These are phyloP conservation scores for Diadumene lineata DNA, from an alignment of 92 coral and sea anemone genomes.

Conservation along the genomic window DNA sequence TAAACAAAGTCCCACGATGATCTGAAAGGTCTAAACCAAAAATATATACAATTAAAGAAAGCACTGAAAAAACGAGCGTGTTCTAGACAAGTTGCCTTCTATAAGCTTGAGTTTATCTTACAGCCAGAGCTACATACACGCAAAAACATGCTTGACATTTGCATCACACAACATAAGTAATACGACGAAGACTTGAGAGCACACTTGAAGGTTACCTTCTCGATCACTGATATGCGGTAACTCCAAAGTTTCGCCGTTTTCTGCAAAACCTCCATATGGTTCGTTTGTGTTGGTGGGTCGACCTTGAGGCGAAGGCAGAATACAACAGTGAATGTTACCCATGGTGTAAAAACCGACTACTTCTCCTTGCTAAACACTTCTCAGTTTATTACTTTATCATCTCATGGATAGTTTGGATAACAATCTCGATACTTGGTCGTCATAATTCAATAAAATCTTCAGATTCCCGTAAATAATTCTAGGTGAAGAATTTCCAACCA, in stretches of 20 bases:
- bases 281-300: slow-evolving; percentile 75
- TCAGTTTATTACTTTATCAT: slow-evolving; percentile 14
- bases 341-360: slow-evolving; percentile 42
- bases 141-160: slow-evolving; percentile 16
- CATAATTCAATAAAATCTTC: slow-evolving; percentile 18
- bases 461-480: slow-evolving; percentile 24
- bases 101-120: no score
- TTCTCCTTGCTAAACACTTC: slow-evolving; percentile 16
- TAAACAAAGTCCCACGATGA: slow-evolving; percentile 92
- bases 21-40: slow-evolving; percentile 85
- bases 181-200: slow-evolving; percentile 24
- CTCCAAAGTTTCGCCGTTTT: slow-evolving; percentile 71
- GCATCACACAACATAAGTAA: background rate
- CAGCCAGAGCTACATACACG: background rate
- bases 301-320: slow-evolving; percentile 87
- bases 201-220: slow-evolving; percentile 68
- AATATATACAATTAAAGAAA: background rate
- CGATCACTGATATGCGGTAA: slow-evolving; percentile 98
- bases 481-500: slow-evolving; percentile 51
- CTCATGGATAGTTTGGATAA: slow-evolving; percentile 34
- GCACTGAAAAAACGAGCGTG: slow-evolving; percentile 1
- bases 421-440: slow-evolving; percentile 36
- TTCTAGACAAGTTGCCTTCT: slow-evolving; percentile 26
- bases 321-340: slow-evolving; percentile 98
- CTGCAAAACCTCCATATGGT: slow-evolving; percentile 71